Percentiles rank a stretch among this genome's conserved stretches.
phyloP scores from a whole-genome alignment of 2,113 vertebrate species.

The Calidris pygmaea region DNA sequence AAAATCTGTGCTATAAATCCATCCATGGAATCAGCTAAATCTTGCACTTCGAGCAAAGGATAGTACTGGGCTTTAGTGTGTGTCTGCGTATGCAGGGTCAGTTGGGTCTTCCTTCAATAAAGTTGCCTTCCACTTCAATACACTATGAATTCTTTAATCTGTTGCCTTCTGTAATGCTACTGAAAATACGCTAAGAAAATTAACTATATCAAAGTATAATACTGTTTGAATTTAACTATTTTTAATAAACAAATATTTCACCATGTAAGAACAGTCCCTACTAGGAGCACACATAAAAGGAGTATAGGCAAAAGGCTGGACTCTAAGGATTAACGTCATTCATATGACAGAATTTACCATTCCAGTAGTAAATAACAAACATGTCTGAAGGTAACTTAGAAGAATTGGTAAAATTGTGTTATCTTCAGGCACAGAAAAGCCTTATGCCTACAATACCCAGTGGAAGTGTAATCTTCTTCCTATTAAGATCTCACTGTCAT shows the following conservation, averaged over 20 bases:
- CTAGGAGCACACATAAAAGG: neutral
- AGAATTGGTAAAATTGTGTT: neutral
- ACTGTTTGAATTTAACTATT: neutral
- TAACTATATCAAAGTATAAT: neutral
- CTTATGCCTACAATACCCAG: neutral
- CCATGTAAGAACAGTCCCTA: neutral
- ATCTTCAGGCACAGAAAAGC: neutral
- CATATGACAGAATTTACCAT: neutral
- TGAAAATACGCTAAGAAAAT: neutral
- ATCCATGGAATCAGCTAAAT: neutral
- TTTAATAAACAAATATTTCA: neutral
- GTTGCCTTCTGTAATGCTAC: neutral
- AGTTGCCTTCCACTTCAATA: neutral
- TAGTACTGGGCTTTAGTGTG: neutral
- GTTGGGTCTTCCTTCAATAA: no score
- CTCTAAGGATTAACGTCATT: neutral
- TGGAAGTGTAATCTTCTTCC: neutral
- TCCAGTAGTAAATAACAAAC: neutral
- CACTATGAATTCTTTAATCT: neutral
- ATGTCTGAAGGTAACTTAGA: neutral
- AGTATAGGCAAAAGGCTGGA: neutral
- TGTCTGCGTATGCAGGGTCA: neutral
- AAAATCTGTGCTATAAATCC: slow-evolving; percentile 24
- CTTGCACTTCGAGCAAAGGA: neutral
- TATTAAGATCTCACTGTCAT: neutral